Evolutionary conservation across 2,888 invertebrate genomes (phyloP).

Genomic region (Prostheceraeus crozeri): DNA sequence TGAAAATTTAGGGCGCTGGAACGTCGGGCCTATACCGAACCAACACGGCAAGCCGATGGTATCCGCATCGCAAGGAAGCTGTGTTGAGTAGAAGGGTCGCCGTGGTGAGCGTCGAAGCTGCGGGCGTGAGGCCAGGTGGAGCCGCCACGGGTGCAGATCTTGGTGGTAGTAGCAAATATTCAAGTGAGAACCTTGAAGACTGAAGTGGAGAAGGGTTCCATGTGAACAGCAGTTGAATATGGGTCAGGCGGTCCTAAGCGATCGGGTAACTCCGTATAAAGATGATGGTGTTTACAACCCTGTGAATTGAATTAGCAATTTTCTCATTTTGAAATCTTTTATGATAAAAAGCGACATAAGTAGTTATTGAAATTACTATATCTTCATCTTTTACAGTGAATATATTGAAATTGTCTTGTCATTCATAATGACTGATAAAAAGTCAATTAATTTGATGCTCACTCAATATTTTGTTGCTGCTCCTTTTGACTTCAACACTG

Average conservation of each 20-base stretch:
- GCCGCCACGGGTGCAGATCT: conserved; percentile 61
- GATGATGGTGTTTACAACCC: conserved; percentile 38
- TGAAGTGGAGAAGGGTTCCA: conserved; percentile 61
- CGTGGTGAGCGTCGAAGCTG: conserved; percentile 63
- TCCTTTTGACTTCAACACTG: no score
- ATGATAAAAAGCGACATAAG: no score
- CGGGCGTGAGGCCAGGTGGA: conserved; percentile 61
- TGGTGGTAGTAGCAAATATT: conserved; percentile 69
- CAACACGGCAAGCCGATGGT: conserved; percentile 46
- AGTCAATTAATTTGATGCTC: no score
- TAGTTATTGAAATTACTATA: no score
- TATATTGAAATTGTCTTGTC: no score
- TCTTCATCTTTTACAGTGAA: no score
- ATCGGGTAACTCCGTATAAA: conserved; percentile 47
- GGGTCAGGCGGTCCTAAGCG: conserved; percentile 47
- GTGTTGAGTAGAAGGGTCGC: conserved; percentile 63
- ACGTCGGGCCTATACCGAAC: conserved; percentile 61
- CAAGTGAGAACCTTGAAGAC: conserved; percentile 62
- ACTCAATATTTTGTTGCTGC: no score
- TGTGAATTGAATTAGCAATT: no score
- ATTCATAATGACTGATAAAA: no score
- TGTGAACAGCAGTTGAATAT: conserved; percentile 60
- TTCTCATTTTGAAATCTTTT: no score
- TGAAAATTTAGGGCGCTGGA: conserved; percentile 65
- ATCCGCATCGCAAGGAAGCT: no score